Conservation (phyloP, 2,113 vertebrate species). For the Lampris megalopsis region DNA sequence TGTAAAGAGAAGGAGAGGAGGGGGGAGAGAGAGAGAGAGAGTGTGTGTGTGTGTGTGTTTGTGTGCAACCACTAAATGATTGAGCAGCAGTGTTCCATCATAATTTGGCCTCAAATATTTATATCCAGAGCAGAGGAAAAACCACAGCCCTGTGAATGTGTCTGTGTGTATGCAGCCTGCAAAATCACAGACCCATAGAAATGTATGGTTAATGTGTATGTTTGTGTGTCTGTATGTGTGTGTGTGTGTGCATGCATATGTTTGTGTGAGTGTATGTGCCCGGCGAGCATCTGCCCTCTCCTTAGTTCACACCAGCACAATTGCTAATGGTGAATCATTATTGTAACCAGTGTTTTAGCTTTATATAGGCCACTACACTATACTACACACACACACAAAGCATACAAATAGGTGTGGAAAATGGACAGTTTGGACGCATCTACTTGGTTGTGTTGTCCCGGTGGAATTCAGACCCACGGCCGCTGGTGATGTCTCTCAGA, state of each 20-base stretch:
- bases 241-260: background rate
- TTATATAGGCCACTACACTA: conserved; percentile 8
- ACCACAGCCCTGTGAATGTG: conserved; percentile 24
- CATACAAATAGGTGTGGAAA: conserved; percentile 14
- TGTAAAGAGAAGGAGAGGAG: background rate
- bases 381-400: background rate
- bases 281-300: conserved; percentile 14
- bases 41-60: background rate
- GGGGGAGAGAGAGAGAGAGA: background rate
- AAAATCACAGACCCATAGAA: conserved; percentile 36
- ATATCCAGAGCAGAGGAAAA: conserved; percentile 55
- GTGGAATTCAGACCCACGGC: conserved; percentile 46
- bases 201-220: conserved; percentile 7
- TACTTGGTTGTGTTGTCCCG: conserved; percentile 36
- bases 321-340: conserved; percentile 36
- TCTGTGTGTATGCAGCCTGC: background rate
- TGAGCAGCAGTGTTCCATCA: conserved; percentile 68
- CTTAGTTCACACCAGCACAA: conserved; percentile 38
- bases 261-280: conserved; percentile 2
- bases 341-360: conserved; percentile 11
- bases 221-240: conserved; percentile 11
- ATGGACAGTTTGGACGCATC: conserved; percentile 43
- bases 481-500: conserved; percentile 40
- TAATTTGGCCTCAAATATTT: conserved; percentile 61
- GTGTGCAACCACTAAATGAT: conserved; percentile 57